phyloP scores from a whole-genome alignment of 2,113 vertebrate species.

The Microcebus jonahi region DNA sequence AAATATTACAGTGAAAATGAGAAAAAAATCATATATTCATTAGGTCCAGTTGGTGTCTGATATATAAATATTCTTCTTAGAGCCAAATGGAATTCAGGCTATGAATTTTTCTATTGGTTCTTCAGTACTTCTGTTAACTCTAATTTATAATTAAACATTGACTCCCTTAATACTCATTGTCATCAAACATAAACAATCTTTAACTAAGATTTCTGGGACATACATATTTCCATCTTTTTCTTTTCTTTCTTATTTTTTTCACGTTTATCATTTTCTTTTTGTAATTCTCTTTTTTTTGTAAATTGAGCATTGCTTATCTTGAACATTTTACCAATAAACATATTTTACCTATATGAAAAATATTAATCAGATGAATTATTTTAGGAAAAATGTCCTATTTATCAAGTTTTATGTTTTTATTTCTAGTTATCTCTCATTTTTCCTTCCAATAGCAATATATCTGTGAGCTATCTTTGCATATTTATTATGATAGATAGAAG shows the following conservation, averaged over 20 bases:
- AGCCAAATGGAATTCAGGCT: slow-evolving; percentile 14
- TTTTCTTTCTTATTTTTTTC: slow-evolving; percentile 21
- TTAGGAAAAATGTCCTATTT: neutral
- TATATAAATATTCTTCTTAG: slow-evolving; percentile 62
- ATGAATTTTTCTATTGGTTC: slow-evolving; percentile 71
- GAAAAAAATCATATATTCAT: neutral
- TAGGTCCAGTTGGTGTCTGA: slow-evolving; percentile 3
- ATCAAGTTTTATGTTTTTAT: neutral
- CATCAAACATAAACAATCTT: slow-evolving; percentile 66
- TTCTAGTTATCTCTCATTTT: neutral
- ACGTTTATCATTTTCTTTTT: slow-evolving; percentile 66
- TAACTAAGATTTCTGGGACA: slow-evolving; percentile 32
- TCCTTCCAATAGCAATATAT: neutral
- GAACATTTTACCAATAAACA: slow-evolving; percentile 43
- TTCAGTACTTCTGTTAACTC: slow-evolving; percentile 47
- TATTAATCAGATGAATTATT: neutral
- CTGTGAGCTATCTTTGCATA: neutral
- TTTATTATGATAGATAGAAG: slow-evolving; percentile 7
- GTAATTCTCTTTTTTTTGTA: slow-evolving; percentile 30
- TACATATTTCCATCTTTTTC: slow-evolving; percentile 55
- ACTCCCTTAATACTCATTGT: slow-evolving; percentile 51
- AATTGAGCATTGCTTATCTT: neutral
- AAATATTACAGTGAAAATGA: slow-evolving; percentile 25
- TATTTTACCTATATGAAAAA: neutral
- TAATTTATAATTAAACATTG: slow-evolving; percentile 61